These are phyloP conservation scores for Sander vitreus DNA, from an alignment of 2,113 vertebrate species.

Conservation along the genomic window DNA sequence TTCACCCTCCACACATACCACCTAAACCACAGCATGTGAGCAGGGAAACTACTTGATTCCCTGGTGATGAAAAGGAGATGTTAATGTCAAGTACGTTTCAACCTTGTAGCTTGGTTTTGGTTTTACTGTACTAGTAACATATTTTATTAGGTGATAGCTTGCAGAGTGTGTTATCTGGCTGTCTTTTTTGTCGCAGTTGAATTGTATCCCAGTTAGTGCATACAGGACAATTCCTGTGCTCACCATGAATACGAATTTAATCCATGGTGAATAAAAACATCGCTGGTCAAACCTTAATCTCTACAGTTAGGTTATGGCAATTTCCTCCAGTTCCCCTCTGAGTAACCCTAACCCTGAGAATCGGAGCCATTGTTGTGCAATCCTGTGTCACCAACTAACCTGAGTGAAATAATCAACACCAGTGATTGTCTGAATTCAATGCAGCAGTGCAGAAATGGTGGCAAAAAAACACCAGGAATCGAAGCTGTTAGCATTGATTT, in stretches of 20 bases:
- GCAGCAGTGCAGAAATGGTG: constrained; percentile 57
- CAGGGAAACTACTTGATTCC: not conserved
- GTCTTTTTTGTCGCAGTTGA: not conserved
- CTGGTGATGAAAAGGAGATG: not conserved
- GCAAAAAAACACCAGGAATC: constrained; percentile 13
- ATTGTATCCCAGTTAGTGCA: not conserved
- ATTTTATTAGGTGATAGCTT: not conserved
- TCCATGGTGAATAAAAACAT: not conserved
- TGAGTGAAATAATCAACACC: constrained; percentile 41
- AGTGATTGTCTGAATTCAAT: constrained; percentile 35
- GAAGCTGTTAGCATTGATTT: constrained; percentile 45
- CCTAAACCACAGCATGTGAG: not conserved
- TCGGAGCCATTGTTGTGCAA: constrained; percentile 7
- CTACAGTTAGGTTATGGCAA: not conserved
- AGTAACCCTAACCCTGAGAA: constrained; percentile 24
- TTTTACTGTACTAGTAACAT: not conserved
- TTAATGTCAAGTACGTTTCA: not conserved
- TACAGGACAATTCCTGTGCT: not conserved
- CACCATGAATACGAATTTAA: not conserved
- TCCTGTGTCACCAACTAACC: constrained; percentile 30
- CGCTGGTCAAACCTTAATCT: constrained; percentile 7
- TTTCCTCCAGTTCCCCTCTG: constrained; percentile 19
- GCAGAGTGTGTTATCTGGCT: not conserved
- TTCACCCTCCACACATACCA: not conserved
- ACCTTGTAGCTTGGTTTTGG: not conserved